These are phyloP conservation scores for Lacanobia wlatinum DNA, from an alignment of 2,888 invertebrate species.

Conservation along the genomic window DNA sequence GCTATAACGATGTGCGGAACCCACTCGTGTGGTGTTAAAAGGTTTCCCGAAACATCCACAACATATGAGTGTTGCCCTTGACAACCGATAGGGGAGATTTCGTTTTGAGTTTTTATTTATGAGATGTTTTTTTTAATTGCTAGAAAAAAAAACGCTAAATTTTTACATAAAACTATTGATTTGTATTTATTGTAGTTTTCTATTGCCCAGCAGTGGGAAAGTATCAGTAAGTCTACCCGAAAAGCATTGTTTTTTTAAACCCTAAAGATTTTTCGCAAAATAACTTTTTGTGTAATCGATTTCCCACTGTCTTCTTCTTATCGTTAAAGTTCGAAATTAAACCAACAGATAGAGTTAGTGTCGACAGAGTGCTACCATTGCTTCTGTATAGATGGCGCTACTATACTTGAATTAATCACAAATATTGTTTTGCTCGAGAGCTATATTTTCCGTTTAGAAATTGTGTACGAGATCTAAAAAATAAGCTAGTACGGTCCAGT, in stretches of 20 bases:
- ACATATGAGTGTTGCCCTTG: constrained; percentile 41
- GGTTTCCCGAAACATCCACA: constrained; percentile 59
- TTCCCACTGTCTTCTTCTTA: not conserved
- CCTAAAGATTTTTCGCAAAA: not conserved
- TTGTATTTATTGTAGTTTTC: no score
- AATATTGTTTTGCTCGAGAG: constrained; percentile 12
- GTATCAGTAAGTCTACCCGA: no score
- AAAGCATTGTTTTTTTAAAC: not conserved
- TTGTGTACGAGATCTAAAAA: constrained; percentile 41
- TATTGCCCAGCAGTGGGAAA: no score
- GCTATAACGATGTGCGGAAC: constrained; percentile 65
- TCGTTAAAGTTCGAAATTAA: not conserved
- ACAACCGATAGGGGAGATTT: constrained; percentile 26
- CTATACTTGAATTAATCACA: not conserved
- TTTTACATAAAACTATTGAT: no score
- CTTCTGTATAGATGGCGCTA: constrained; percentile 48
- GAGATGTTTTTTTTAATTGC: not conserved
- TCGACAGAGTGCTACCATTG: not conserved
- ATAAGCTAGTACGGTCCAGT: constrained; percentile 8
- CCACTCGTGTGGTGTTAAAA: constrained; percentile 69
- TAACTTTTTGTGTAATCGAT: constrained; percentile 12
- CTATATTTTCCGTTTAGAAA: constrained; percentile 28
- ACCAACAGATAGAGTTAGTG: constrained; percentile 26
- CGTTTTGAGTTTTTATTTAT: not conserved
- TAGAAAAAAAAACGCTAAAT: not conserved